phyloP scores from a whole-genome alignment of 64 coral and sea anemone genomes.

The Trachythela sp. region DNA sequence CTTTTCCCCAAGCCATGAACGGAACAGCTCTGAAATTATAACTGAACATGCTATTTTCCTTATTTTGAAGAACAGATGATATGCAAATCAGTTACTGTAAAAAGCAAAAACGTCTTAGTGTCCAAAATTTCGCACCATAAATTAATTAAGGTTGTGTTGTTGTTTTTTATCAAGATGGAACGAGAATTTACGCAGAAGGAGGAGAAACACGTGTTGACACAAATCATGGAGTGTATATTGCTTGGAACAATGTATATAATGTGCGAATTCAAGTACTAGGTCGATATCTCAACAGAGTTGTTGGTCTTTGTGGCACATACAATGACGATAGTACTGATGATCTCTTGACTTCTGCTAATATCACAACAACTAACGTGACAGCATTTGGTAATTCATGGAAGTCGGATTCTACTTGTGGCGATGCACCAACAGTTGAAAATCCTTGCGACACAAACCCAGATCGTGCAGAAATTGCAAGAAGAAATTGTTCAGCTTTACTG shows the following conservation, averaged over 20 bases:
- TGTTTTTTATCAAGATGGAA: neutral
- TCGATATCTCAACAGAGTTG: neutral
- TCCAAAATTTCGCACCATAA: no score
- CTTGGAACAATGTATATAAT: neutral
- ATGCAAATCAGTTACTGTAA: no score
- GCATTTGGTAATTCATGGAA: neutral
- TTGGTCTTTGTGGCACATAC: neutral
- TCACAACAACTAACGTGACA: neutral
- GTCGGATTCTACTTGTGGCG: neutral
- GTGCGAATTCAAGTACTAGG: neutral
- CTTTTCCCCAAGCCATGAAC: no score
- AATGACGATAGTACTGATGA: neutral
- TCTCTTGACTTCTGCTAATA: neutral
- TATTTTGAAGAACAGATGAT: no score
- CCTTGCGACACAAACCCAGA: neutral
- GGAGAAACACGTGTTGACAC: neutral
- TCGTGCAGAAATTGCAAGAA: neutral
- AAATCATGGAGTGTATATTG: neutral
- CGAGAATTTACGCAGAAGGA: neutral
- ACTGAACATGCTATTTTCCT: no score
- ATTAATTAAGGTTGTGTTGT: no score
- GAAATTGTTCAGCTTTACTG: neutral
- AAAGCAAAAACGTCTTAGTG: no score
- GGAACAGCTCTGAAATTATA: no score
- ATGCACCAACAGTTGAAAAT: neutral